phyloP scores from a whole-genome alignment of 2,888 invertebrate species.

The Poecilobothrus nobilitatus region DNA sequence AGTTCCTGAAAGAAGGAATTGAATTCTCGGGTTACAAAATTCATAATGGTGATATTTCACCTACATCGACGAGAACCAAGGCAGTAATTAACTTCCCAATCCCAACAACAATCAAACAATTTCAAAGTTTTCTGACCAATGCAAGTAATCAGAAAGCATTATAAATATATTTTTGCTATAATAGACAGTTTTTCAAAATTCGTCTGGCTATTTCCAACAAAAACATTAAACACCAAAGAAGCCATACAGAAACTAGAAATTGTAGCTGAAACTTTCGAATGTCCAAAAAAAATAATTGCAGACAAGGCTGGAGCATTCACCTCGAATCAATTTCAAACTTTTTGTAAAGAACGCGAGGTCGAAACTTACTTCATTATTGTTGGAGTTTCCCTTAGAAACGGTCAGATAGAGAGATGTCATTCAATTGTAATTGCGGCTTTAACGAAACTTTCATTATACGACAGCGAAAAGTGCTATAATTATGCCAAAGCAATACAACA shows the following conservation, averaged over 20 bases:
- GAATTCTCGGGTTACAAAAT: no score
- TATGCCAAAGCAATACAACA: no score
- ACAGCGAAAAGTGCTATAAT: neutral
- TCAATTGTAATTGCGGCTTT: neutral
- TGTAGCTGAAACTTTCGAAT: slow-evolving; percentile 32
- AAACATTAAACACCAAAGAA: slow-evolving; percentile 23
- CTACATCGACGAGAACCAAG: no score
- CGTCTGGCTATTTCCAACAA: no score
- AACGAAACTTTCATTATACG: neutral
- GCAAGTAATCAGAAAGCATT: no score
- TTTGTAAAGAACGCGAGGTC: slow-evolving; percentile 23
- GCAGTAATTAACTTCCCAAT: no score
- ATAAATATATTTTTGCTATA: no score
- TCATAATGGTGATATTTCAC: no score
- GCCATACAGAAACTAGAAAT: slow-evolving; percentile 27
- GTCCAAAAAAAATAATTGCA: slow-evolving; percentile 30
- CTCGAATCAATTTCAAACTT: slow-evolving; percentile 30
- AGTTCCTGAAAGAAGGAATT: no score
- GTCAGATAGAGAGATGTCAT: neutral
- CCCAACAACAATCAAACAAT: no score
- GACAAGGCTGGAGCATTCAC: slow-evolving; percentile 35
- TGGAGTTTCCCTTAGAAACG: neutral
- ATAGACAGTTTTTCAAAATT: no score
- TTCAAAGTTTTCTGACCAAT: no score
- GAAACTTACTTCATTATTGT: neutral